phyloP scores from a whole-genome alignment of 2,797 vertebrate species.

The Glossophaga mutica region DNA sequence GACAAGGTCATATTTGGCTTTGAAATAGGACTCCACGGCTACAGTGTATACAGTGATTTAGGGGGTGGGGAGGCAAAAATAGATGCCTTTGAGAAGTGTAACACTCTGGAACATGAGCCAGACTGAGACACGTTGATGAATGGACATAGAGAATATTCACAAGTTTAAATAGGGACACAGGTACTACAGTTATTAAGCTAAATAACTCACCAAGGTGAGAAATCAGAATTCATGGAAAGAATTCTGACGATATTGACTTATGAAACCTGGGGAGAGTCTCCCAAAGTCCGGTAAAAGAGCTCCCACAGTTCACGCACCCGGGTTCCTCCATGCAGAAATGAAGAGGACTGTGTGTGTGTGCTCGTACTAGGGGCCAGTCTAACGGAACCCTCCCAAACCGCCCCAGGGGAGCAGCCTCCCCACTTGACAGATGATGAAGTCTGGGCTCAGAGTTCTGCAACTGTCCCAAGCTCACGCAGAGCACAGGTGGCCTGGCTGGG shows the following conservation, averaged over 20 bases:
- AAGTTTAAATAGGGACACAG: neutral
- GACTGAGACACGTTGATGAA: neutral
- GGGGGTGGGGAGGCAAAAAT: neutral
- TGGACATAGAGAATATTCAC: neutral
- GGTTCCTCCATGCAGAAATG: fast-evolving
- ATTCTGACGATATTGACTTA: neutral
- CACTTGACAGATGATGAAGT: neutral
- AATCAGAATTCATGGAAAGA: neutral
- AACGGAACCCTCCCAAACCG: neutral
- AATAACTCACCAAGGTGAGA: neutral
- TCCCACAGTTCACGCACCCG: neutral
- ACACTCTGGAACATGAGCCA: neutral
- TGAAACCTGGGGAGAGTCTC: neutral
- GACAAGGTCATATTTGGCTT: neutral
- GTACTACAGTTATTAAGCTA: neutral
- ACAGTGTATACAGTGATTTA: neutral
- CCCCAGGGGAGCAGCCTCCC: neutral
- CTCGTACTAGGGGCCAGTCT: neutral
- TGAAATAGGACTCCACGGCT: neutral
- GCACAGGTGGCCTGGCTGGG: neutral
- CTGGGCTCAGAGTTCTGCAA: neutral
- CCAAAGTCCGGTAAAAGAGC: neutral
- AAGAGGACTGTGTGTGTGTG: fast-evolving
- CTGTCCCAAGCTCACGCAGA: neutral
- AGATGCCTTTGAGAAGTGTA: neutral